These are phyloP conservation scores for Drosophila melanica DNA, from an alignment of 1,140 invertebrate species.

Conservation along the genomic window DNA sequence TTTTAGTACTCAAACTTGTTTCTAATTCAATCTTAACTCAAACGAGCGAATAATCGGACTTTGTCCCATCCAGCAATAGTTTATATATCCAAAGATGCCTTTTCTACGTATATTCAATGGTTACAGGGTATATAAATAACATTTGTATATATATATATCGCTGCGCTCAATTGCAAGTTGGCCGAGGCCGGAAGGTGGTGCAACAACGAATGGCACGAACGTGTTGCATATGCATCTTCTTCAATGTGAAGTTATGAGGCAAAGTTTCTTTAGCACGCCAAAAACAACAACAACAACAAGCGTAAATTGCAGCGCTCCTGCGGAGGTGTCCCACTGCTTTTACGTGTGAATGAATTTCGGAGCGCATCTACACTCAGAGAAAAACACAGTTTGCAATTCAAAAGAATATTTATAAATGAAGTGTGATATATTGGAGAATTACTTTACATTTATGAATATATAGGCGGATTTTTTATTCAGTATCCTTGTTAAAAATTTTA, in stretches of 20 bases:
- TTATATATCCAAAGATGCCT: too few species aligned
- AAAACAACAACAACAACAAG: constrained; percentile 44
- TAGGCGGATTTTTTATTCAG: too few species aligned
- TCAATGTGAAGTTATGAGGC: constrained; percentile 79
- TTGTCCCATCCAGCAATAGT: too few species aligned
- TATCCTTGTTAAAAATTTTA: too few species aligned
- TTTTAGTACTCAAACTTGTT: too few species aligned
- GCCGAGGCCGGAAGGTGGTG: constrained; percentile 23
- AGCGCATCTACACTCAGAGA: constrained; percentile 1
- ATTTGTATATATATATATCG: constrained; percentile 12
- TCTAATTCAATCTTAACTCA: too few species aligned
- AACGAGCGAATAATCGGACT: too few species aligned
- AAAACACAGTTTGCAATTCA: too few species aligned
- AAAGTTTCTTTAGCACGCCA: constrained; percentile 61
- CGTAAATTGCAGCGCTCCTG: constrained; percentile 17
- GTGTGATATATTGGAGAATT: too few species aligned
- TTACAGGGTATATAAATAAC: neutral
- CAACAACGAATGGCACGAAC: constrained; percentile 62
- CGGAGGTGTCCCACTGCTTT: constrained; percentile 14
- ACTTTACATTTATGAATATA: too few species aligned
- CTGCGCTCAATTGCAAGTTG: constrained; percentile 22
- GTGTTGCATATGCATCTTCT: constrained; percentile 81
- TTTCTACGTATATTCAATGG: constrained; percentile 1
- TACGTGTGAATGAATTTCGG: constrained; percentile 68
- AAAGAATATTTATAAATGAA: too few species aligned